A percentile compares a stretch with the other conserved stretches of the same genome.
These are phyloP conservation scores for Micoletzkya japonica DNA, from an alignment of 2,888 invertebrate species.

Conservation along the genomic window DNA sequence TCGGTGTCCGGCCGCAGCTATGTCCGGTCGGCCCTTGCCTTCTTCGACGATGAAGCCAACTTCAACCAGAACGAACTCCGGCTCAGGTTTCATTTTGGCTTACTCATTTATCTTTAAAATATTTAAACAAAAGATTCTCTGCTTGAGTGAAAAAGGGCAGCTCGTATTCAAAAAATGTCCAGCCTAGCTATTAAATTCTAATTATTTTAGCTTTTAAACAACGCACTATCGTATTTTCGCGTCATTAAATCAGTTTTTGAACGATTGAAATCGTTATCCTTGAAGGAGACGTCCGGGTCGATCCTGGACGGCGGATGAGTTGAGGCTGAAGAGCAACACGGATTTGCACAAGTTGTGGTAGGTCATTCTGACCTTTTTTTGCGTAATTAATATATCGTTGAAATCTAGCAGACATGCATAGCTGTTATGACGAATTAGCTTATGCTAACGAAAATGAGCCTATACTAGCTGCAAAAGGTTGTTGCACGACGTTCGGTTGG, in stretches of 20 bases:
- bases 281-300: conserved; percentile 24
- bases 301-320: conserved; percentile 84
- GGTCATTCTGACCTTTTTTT: conserved; percentile 39
- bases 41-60: conserved; percentile 54
- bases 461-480: too few species aligned
- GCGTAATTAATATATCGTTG: too few species aligned
- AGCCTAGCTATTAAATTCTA: too few species aligned
- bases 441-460: too few species aligned
- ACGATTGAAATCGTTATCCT: not conserved
- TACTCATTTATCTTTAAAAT: not conserved
- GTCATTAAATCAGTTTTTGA: not conserved
- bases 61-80: conserved; percentile 49
- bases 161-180: too few species aligned
- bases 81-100: conserved; percentile 32
- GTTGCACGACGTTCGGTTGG: too few species aligned
- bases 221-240: not conserved
- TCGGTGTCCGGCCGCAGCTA: too few species aligned
- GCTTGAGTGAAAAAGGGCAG: too few species aligned
- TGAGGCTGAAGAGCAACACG: conserved; percentile 88
- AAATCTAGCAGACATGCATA: too few species aligned
- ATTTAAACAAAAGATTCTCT: too few species aligned
- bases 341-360: conserved; percentile 97
- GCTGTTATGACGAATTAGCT: too few species aligned
- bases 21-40: too few species aligned
- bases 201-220: not conserved